Evolutionary conservation across 2,888 invertebrate species (phyloP), one percentile per base, ranked within the genome.

Genomic region (Homarus gammarus): DNA sequence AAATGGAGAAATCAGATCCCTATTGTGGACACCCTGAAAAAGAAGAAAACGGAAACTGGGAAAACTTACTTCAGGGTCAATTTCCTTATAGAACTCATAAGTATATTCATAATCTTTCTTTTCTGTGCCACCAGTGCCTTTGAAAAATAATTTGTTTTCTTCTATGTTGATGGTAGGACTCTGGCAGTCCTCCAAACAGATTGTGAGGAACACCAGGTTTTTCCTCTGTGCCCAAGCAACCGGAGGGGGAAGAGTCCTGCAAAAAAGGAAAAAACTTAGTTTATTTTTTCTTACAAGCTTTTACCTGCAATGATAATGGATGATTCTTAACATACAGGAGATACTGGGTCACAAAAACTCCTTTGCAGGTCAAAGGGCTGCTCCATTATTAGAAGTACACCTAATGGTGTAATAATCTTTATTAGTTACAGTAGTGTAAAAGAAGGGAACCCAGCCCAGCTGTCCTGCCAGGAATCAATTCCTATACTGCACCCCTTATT

Each of bases 181-280:
- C 95, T 97, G 97, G 93, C 97, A 97, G 93, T 96, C 96, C 95
- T 98, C 98, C 93, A 99, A 95, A 94, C 97, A 97, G 94, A 99
- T 96, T 92, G 98, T 98, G 93, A 99, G 95, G 93, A 96, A 97
- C 92, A 99, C 94, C 93, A 97, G 95, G 93, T 96, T 96, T 93
- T 96, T 96, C 93, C 98, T 95, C 94, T 99, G 99, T 88, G 99
- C 99, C 99, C 99, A 99, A 94, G 97, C 95, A 93, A 98, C 97
- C 92, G 97, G 96, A 92, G 99, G 98, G 93, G 97, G 96, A 93
- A 94, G 94, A 94, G 95, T 94, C 84, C 91, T 91, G 90, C 2
- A 85, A 84, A 18, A 56, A 22, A 56, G 5, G 38, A 36, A 61
- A 3, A 86, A 70, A 70, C 33, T 12, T 18, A 56, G 2, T 56